These are phyloP conservation scores for Acholoe squamosa DNA, from an alignment of 2,888 invertebrate species.

Conservation along the genomic window DNA sequence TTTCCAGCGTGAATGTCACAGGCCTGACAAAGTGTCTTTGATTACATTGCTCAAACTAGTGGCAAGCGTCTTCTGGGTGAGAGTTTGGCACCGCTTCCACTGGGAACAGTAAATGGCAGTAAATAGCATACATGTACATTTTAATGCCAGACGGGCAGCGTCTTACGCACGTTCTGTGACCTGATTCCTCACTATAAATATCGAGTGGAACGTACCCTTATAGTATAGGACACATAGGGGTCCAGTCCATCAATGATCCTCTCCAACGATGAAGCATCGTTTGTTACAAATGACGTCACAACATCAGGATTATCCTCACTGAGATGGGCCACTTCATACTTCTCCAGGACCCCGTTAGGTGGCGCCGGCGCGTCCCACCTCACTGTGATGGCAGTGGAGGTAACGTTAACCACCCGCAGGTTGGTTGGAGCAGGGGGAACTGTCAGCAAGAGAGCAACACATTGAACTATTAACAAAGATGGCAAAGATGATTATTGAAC, in stretches of 20 bases:
- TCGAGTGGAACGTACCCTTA: conserved; percentile 61
- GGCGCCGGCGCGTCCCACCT: conserved; percentile 72
- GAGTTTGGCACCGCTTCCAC: too few relatives aligned
- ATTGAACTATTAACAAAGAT: too few relatives aligned
- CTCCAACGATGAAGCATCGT: neutral
- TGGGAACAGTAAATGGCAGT: too few relatives aligned
- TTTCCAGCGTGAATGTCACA: too few relatives aligned
- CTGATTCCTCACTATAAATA: too few relatives aligned
- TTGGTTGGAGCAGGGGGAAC: conserved; percentile 75
- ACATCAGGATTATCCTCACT: neutral
- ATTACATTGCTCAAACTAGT: too few relatives aligned
- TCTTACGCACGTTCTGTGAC: neutral
- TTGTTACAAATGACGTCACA: neutral
- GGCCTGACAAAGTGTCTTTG: too few relatives aligned
- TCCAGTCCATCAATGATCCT: conserved; percentile 69
- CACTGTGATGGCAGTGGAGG: conserved; percentile 70
- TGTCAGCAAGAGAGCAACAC: too few relatives aligned
- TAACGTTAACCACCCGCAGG: conserved; percentile 56
- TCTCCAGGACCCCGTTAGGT: conserved; percentile 75
- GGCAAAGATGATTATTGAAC: too few relatives aligned
- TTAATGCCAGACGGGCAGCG: too few relatives aligned
- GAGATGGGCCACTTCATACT: conserved; percentile 70
- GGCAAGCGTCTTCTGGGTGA: too few relatives aligned
- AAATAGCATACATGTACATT: too few relatives aligned
- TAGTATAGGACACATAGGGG: conserved; percentile 68